Percentiles rank a stretch among this genome's conserved stretches.
These are phyloP conservation scores for Cancer borealis DNA, from an alignment of 2,888 invertebrate species.

Conservation along the genomic window DNA sequence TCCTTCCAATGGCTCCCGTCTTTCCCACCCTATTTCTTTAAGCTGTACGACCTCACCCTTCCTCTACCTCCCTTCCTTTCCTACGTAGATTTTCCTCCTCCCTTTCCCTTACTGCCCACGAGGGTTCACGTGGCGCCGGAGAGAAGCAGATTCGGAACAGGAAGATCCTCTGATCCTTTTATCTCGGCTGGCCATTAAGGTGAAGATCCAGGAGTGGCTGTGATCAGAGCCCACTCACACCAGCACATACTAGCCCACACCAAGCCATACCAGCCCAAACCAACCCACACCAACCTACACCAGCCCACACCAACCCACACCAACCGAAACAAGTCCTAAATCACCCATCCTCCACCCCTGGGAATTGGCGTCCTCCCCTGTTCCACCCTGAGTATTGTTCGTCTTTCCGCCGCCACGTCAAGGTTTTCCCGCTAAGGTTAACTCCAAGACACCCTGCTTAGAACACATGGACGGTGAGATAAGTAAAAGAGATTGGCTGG, in stretches of 20 bases:
- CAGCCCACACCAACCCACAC: background rate
- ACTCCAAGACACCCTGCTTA: background rate
- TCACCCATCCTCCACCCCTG: background rate
- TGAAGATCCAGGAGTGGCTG: background rate
- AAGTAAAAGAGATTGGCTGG: background rate
- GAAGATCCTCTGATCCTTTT: conserved; percentile 18
- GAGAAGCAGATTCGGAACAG: background rate
- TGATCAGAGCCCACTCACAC: conserved; percentile 6
- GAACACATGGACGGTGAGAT: background rate
- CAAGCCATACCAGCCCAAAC: background rate
- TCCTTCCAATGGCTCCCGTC: background rate
- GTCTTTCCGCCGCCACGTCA: background rate
- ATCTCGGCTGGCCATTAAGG: conserved; percentile 1
- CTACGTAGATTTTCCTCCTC: background rate
- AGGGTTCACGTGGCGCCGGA: background rate
- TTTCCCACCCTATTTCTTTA: conserved; percentile 7
- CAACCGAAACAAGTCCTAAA: background rate
- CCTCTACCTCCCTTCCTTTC: background rate
- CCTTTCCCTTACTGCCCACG: background rate
- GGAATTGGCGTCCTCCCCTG: background rate
- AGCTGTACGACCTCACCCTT: background rate
- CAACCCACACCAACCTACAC: background rate
- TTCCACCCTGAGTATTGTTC: background rate
- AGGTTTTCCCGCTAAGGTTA: background rate
- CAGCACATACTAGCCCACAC: background rate